Evolutionary conservation across 2,797 vertebrate genomes (phyloP).

Genomic region (Fundulus diaphanus): DNA sequence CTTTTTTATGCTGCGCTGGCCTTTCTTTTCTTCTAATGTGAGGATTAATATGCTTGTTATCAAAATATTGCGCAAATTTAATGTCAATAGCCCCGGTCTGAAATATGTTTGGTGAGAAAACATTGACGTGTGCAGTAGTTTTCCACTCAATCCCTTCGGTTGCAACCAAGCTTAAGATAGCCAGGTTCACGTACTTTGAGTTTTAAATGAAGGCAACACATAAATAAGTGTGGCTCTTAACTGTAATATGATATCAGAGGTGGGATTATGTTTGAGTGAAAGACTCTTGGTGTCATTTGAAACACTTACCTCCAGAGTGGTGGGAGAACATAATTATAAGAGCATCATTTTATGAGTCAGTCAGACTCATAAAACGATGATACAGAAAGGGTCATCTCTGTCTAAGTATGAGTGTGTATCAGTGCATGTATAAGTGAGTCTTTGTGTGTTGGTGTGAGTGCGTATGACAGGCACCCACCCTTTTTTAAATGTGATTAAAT

Average conservation of each 20-base stretch:
- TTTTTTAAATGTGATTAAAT: conserved; percentile 83
- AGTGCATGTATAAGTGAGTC: conserved; percentile 61
- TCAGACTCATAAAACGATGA: conserved; percentile 41
- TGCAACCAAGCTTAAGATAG: conserved; percentile 39
- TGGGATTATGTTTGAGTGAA: conserved; percentile 30
- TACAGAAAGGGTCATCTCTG: conserved; percentile 28
- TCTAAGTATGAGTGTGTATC: conserved; percentile 31
- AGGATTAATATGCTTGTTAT: background rate
- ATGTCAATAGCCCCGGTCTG: background rate
- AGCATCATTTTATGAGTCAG: conserved; percentile 56
- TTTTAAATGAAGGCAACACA: conserved; percentile 54
- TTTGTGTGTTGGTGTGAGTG: conserved; percentile 61
- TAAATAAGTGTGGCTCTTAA: conserved; percentile 38
- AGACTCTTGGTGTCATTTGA: conserved; percentile 32
- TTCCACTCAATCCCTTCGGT: background rate
- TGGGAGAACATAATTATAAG: conserved; percentile 38
- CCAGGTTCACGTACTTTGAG: conserved; percentile 58
- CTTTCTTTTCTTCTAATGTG: no score
- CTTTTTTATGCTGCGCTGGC: background rate
- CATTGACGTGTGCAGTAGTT: background rate
- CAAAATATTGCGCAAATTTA: background rate
- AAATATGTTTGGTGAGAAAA: background rate
- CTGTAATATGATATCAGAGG: conserved; percentile 25
- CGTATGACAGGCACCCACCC: conserved; percentile 78
- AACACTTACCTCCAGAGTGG: conserved; percentile 34